These are phyloP conservation scores for Tyto alba DNA, from an alignment of 2,113 vertebrate species.

Conservation along the genomic window DNA sequence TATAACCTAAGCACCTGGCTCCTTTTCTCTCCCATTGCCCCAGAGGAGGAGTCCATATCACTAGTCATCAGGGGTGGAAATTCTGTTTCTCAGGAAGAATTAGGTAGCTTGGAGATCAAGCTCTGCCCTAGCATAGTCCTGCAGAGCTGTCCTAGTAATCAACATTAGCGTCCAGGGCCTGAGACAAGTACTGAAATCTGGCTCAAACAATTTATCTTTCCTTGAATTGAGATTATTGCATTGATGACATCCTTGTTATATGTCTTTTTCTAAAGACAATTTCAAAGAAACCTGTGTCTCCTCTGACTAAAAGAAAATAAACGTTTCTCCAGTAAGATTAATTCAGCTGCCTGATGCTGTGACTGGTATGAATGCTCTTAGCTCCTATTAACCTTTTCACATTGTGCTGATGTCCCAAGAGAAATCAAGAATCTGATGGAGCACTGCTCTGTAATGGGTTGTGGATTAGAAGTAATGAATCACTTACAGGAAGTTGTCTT, in stretches of 20 bases:
- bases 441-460: neutral
- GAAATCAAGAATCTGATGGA: conserved; percentile 3
- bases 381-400: neutral
- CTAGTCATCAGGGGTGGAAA: neutral
- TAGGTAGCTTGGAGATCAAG: neutral
- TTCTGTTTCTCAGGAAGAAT: neutral
- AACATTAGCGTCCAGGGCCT: neutral
- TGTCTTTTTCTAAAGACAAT: neutral
- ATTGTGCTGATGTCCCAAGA: neutral
- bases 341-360: neutral
- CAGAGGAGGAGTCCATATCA: neutral
- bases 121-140: neutral
- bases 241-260: neutral
- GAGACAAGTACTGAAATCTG: neutral
- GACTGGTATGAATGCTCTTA: neutral
- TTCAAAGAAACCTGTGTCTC: neutral
- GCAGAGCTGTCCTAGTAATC: neutral
- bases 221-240: neutral
- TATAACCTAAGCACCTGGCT: neutral
- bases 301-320: neutral
- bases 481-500: neutral
- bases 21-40: neutral
- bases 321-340: neutral
- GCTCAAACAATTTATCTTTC: neutral
- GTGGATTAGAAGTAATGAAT: neutral